These are phyloP conservation scores for Pangasius sanitwongsei DNA, from an alignment of 2,797 vertebrate species.

Conservation along the genomic window DNA sequence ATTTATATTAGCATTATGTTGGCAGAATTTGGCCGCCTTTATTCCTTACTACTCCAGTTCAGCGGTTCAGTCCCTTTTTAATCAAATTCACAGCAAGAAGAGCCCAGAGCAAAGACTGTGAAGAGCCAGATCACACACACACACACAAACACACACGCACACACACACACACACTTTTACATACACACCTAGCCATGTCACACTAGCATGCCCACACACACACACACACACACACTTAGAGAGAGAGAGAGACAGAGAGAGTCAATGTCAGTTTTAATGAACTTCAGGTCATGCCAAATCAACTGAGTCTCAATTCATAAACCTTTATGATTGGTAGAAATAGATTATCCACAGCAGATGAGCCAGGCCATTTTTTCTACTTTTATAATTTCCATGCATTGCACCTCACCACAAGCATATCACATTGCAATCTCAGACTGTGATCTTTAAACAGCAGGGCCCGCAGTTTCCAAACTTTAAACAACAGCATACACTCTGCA, in stretches of 20 bases:
- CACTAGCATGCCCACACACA: background rate
- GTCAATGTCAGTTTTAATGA: slow-evolving; percentile 79
- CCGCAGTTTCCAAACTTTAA: slow-evolving; percentile 24
- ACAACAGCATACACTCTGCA: background rate
- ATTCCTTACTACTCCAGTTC: slow-evolving; percentile 50
- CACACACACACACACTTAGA: slow-evolving; percentile 28
- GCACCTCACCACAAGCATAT: slow-evolving; percentile 51
- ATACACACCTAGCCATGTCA: background rate
- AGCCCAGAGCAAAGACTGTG: slow-evolving; percentile 54
- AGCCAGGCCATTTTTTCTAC: slow-evolving; percentile 43
- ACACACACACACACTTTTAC: background rate
- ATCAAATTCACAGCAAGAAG: slow-evolving; percentile 54
- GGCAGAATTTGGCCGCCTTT: slow-evolving; percentile 45
- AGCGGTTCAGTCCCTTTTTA: slow-evolving; percentile 51
- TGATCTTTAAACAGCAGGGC: slow-evolving; percentile 30
- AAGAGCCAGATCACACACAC: background rate
- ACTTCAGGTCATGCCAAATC: slow-evolving; percentile 73
- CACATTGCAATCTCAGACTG: slow-evolving; percentile 61
- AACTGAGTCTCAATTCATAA: slow-evolving; percentile 76
- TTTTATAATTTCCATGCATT: slow-evolving; percentile 70
- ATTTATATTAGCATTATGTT: slow-evolving; percentile 54
- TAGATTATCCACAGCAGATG: slow-evolving; percentile 64
- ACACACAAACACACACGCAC: background rate
- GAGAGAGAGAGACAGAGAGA: slow-evolving; percentile 43
- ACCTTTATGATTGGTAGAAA: slow-evolving; percentile 72